Base-by-base conservation (phyloP, 2,797 vertebrate species). In the Acropternis orthonyx region DNA sequence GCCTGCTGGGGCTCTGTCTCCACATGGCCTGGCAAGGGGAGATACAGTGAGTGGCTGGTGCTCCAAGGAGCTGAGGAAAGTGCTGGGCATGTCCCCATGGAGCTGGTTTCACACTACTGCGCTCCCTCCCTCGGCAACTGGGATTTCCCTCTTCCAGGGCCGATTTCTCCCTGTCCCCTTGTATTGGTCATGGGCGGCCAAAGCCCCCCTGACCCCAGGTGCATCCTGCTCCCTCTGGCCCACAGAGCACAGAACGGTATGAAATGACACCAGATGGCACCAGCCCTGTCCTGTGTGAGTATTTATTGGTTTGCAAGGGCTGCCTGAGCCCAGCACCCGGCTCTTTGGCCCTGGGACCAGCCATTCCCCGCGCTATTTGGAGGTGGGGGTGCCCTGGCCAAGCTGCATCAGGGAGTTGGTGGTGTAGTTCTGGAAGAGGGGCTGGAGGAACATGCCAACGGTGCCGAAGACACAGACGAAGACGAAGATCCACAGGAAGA, bases 401-500 rank as follows among this genome's bases (percentile, higher is more conserved):
- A 97, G 76, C 15, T 97, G 97, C 86, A 97, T 92, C 74, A 97
- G 96, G 83, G 97, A 98, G 96, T 99, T 98, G 86, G 97, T 97
- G 79, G 98, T 97, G 96, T 99, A 99, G 97, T 99, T 99, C 98
- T 99, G 99, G 98, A 99, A 99, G 66, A 99, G 99, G 0, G 99
- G 99, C 98, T 99, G 99, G 80, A 99, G 95, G 97, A 99, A 99
- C 99, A 99, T 99, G 89, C 99, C 99, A 5, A 99, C 30, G 1
- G 99, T 99, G 96, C 99, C 99, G 0, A 98, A 99, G 88, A 99
- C 99, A 3, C 99, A 99, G 91, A 99, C 99, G 8, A 99, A 99
- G 83, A 99, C 97, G 19, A 99, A 99, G 97, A 99, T 98, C 99
- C 99, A 99, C 56, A 99, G 97, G 98, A 99, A 99, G 71, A 99